These are phyloP conservation scores for Channa argus DNA, from an alignment of 2,113 vertebrate species.

Conservation along the genomic window DNA sequence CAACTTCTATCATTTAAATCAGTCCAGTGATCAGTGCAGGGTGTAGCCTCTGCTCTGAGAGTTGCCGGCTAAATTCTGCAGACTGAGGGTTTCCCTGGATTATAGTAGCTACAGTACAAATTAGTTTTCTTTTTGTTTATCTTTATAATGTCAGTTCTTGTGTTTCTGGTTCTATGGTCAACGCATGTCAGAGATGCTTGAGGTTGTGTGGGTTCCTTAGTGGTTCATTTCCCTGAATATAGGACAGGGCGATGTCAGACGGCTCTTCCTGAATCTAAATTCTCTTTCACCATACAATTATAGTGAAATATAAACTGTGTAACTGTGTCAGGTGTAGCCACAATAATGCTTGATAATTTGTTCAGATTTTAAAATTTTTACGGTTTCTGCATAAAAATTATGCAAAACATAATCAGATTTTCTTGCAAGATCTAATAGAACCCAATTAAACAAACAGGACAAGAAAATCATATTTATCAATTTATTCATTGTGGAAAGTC, in stretches of 20 bases:
- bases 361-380: too few species aligned
- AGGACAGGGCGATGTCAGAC: conserved; percentile 75
- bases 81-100: conserved; percentile 57
- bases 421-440: too few species aligned
- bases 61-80: conserved; percentile 27
- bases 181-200: conserved; percentile 75
- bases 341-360: neutral
- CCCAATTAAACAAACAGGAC: too few species aligned
- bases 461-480: too few species aligned
- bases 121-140: conserved; percentile 61
- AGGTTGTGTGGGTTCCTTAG: conserved; percentile 74
- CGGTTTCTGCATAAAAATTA: too few species aligned
- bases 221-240: conserved; percentile 63
- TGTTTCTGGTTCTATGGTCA: conserved; percentile 68
- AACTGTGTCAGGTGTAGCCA: neutral
- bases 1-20: neutral
- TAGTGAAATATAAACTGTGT: conserved; percentile 37
- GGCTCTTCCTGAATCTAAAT: conserved; percentile 28
- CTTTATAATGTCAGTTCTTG: conserved; percentile 60
- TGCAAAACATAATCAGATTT: too few species aligned
- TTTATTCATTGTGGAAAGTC: too few species aligned
- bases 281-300: conserved; percentile 19
- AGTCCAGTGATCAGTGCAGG: conserved; percentile 23
- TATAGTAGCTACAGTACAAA: conserved; percentile 15
- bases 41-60: conserved; percentile 27